Evolutionary conservation across 2,888 invertebrate genomes (phyloP).

Genomic region (Phanerotoma sp.): DNA sequence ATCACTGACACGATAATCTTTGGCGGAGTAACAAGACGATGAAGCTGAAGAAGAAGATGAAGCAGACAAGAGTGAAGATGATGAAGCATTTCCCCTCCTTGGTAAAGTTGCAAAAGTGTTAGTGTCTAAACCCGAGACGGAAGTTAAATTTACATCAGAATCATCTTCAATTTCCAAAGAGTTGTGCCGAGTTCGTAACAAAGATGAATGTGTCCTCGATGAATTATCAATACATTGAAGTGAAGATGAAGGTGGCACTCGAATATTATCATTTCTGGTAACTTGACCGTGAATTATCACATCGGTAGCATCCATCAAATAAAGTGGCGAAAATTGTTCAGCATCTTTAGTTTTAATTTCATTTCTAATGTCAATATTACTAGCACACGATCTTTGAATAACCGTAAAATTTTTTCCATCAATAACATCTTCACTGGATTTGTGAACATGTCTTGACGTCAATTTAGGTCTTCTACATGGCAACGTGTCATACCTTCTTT

Average conservation of each 20-base stretch:
- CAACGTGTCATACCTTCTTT: conserved; percentile 45
- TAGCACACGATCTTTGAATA: conserved; percentile 38
- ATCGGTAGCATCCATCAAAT: conserved; percentile 48
- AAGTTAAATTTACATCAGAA: conserved; percentile 17
- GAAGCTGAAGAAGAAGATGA: background rate
- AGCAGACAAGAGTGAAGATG: background rate
- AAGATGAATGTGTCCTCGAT: conserved; percentile 9
- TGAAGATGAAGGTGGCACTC: conserved; percentile 2
- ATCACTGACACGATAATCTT: conserved; percentile 39
- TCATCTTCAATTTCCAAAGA: conserved; percentile 41
- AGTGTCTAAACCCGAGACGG: conserved; percentile 8
- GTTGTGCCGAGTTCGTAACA: conserved; percentile 41
- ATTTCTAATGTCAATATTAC: conserved; percentile 39
- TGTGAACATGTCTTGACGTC: conserved; percentile 40
- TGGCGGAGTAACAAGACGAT: conserved; percentile 15
- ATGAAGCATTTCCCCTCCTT: conserved; percentile 38
- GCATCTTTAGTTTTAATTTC: conserved; percentile 3
- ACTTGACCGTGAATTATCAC: conserved; percentile 42
- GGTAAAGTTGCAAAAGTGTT: conserved; percentile 47
- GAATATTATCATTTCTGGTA: conserved; percentile 32
- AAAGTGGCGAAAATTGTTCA: conserved; percentile 25
- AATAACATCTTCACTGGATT: conserved; percentile 47
- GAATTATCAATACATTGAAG: conserved; percentile 12
- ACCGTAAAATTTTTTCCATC: conserved; percentile 37
- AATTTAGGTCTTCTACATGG: conserved; percentile 40